phyloP scores from a whole-genome alignment of 2,113 vertebrate genomes.

The Laterallus jamaicensis region DNA sequence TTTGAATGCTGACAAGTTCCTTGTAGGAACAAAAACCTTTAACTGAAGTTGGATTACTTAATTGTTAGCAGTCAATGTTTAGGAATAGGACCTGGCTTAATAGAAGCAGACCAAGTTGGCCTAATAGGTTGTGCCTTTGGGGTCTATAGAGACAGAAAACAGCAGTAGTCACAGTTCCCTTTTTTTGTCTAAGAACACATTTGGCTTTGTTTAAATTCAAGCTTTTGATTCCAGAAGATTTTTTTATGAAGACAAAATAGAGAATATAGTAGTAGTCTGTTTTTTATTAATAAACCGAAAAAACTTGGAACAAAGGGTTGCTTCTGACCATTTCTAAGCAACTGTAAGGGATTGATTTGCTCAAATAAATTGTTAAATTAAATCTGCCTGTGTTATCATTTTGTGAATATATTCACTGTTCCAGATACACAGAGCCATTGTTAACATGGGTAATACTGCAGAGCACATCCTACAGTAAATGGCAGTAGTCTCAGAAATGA shows the following conservation, averaged over 20 bases:
- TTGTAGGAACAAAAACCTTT: neutral
- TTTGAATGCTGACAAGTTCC: neutral
- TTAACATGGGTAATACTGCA: neutral
- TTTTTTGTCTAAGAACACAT: neutral
- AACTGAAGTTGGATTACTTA: neutral
- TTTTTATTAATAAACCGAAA: slow-evolving; percentile 11
- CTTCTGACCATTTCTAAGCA: slow-evolving; percentile 33
- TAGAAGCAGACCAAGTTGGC: neutral
- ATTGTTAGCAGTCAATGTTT: neutral
- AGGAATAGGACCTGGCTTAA: neutral
- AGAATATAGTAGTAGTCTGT: neutral
- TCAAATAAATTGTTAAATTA: slow-evolving; percentile 45
- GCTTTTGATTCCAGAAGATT: neutral
- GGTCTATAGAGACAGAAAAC: neutral
- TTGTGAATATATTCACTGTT: slow-evolving; percentile 62
- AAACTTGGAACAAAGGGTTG: neutral
- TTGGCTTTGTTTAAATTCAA: slow-evolving; percentile 22
- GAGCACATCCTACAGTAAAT: slow-evolving; percentile 7
- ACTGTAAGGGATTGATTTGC: slow-evolving; percentile 40
- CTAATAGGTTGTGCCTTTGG: neutral
- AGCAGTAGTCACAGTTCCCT: neutral
- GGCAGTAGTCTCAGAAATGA: slow-evolving; percentile 18
- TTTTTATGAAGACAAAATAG: neutral
- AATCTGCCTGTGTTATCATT: slow-evolving; percentile 21
- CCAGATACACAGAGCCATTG: slow-evolving; percentile 36